Evolutionary conservation across 2,797 vertebrate genomes (phyloP).

Genomic region (Liparis tanakae): DNA sequence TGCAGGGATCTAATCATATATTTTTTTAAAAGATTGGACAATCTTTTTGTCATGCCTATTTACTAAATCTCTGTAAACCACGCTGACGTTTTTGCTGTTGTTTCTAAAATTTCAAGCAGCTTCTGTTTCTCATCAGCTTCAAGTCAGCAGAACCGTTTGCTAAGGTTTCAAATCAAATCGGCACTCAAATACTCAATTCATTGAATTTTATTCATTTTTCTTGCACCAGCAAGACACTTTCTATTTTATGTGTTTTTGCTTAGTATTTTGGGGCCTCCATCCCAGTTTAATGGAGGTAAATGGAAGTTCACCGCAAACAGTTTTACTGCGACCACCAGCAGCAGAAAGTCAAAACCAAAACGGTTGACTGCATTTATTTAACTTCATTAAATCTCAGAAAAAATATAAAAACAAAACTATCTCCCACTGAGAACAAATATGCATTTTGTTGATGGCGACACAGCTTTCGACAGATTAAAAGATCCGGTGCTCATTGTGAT

Average conservation of each 20-base stretch:
- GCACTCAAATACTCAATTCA: not conserved
- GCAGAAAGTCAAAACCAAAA: too few species aligned
- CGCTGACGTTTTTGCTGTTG: not conserved
- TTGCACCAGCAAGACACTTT: not conserved
- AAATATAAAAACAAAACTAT: not conserved
- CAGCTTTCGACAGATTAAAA: not conserved
- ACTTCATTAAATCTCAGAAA: not conserved
- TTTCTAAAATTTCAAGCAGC: not conserved
- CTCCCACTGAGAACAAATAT: not conserved
- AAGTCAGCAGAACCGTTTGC: not conserved
- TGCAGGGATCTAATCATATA: slow-evolving; percentile 5
- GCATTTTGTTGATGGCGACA: not conserved
- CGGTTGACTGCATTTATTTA: not conserved
- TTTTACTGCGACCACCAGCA: too few species aligned
- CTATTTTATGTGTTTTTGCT: not conserved
- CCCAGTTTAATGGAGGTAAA: not conserved
- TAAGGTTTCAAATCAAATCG: not conserved
- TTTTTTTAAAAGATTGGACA: not conserved
- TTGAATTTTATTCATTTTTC: not conserved
- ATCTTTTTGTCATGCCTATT: not conserved
- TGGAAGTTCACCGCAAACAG: not conserved
- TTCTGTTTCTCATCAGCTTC: not conserved
- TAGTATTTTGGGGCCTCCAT: not conserved
- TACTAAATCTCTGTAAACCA: not conserved
- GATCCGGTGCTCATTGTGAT: not conserved